These are phyloP conservation scores for Trogon surrucura DNA, from an alignment of 2,113 vertebrate species.

Conservation along the genomic window DNA sequence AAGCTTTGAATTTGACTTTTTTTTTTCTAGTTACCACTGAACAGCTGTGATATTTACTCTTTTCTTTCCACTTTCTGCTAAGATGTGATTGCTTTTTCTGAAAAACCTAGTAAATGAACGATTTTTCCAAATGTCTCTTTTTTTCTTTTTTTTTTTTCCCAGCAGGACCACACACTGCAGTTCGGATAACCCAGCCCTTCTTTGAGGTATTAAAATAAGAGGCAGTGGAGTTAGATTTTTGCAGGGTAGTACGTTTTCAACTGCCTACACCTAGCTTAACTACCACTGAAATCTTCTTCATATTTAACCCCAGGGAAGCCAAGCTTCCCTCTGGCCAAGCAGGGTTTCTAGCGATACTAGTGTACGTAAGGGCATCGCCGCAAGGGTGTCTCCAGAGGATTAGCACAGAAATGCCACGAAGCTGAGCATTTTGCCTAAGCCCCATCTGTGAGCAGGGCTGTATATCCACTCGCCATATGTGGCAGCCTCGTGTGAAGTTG, in stretches of 20 bases:
- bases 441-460: neutral
- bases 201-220: neutral
- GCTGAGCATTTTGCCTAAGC: neutral
- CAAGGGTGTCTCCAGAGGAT: neutral
- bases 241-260: neutral
- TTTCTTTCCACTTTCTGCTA: neutral
- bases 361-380: neutral
- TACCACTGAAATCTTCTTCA: neutral
- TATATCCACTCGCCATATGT: neutral
- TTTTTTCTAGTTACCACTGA: neutral
- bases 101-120: neutral
- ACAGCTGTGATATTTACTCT: neutral
- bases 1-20: neutral
- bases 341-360: neutral
- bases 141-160: neutral
- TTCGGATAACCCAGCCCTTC: neutral
- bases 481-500: neutral
- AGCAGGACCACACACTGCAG: neutral
- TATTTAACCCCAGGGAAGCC: neutral
- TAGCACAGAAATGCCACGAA: neutral
- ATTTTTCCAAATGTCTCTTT: neutral
- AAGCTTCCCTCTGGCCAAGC: neutral
- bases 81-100: neutral
- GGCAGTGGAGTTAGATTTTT: neutral
- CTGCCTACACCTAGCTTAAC: neutral